phyloP scores from a whole-genome alignment of 1,140 invertebrate genomes.

The Drosophila eugracilis region DNA sequence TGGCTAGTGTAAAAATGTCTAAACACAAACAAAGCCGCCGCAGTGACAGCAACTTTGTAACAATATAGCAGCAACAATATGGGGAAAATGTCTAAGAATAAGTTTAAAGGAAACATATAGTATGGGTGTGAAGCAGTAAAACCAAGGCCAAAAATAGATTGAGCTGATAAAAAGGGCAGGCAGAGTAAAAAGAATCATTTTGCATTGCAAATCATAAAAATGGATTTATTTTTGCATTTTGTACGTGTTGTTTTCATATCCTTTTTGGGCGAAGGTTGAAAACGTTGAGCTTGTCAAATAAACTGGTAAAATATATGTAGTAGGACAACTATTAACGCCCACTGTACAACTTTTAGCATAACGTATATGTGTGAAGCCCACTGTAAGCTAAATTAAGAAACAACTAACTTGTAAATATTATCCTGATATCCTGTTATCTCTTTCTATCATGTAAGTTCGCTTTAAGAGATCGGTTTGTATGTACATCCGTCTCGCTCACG shows the following conservation, averaged over 20 bases:
- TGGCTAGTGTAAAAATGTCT: constrained; percentile 70
- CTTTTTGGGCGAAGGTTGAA: too few species aligned
- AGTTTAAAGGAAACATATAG: constrained; percentile 29
- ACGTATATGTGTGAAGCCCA: too few species aligned
- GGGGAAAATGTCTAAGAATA: constrained; percentile 27
- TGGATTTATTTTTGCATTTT: constrained; percentile 57
- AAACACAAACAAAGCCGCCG: constrained; percentile 62
- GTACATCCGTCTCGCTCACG: too few species aligned
- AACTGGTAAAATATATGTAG: neutral
- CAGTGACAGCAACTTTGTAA: constrained; percentile 49
- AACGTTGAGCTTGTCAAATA: too few species aligned
- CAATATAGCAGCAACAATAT: constrained; percentile 33
- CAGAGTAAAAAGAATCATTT: constrained; percentile 27
- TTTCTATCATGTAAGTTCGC: too few species aligned
- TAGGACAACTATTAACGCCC: too few species aligned
- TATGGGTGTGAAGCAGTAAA: constrained; percentile 23
- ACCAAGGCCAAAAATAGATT: constrained; percentile 21
- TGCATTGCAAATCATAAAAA: constrained; percentile 62
- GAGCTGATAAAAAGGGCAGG: neutral
- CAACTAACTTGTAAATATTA: too few species aligned
- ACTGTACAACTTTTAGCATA: too few species aligned
- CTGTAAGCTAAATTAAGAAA: too few species aligned
- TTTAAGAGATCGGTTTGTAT: too few species aligned
- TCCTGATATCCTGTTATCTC: too few species aligned
- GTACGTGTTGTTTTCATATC: constrained; percentile 42